A percentile compares a stretch with the other conserved stretches of the same genome.
phyloP scores from a whole-genome alignment of 2,113 vertebrate genomes.

The Dipodomys stephensi region DNA sequence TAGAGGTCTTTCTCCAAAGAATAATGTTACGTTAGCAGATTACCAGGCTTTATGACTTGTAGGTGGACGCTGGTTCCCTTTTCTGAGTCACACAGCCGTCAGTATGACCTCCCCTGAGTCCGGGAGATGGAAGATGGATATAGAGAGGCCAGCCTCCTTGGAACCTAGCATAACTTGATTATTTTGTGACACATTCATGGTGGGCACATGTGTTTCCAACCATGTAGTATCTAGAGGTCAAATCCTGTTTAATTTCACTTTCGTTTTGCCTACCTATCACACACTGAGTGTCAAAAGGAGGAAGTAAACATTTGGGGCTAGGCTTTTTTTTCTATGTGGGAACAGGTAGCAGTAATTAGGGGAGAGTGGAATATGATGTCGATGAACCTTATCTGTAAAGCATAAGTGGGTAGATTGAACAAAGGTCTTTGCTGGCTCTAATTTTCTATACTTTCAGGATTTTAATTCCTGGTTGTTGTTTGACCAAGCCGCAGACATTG shows the following conservation, averaged over 20 bases:
- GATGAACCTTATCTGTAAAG: not conserved
- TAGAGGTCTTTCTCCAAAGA: constrained; percentile 1
- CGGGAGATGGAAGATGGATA: not conserved
- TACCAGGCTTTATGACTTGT: not conserved
- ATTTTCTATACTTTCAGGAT: constrained; percentile 24
- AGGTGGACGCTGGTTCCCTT: not conserved
- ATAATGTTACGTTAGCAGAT: not conserved
- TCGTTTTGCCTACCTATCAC: not conserved
- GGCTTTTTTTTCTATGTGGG: not conserved
- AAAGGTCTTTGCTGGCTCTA: constrained; percentile 30
- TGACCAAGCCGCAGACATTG: constrained; percentile 34
- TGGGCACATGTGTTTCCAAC: not conserved
- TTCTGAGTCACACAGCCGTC: not conserved
- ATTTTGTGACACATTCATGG: not conserved
- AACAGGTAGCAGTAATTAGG: not conserved
- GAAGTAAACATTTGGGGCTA: not conserved
- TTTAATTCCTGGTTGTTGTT: constrained; percentile 39
- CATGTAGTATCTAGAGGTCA: not conserved
- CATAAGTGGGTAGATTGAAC: not conserved
- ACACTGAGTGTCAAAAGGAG: constrained; percentile 20
- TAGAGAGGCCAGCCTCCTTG: not conserved
- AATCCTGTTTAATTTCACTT: constrained; percentile 51
- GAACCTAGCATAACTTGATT: not conserved
- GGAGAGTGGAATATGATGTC: not conserved
- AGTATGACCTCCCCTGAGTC: not conserved